Evolutionary conservation across 2,888 invertebrate genomes (phyloP), one percentile per base, ranked within the genome.

Genomic region (Spisula subtruncata): DNA sequence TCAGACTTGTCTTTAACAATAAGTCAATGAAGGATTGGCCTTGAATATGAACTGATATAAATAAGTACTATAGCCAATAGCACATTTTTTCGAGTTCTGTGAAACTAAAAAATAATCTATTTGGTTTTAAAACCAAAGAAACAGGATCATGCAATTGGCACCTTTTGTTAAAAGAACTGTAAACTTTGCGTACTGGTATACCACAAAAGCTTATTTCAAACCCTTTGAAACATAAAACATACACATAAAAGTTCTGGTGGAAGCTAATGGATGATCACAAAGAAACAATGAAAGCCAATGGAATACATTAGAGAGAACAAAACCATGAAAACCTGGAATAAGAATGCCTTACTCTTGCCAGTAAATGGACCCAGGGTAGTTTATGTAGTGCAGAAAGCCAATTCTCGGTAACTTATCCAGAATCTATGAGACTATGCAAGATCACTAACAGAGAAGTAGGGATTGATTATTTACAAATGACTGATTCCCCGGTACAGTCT

Each of bases 291-390:
- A 81, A 86, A 56, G 41, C 25, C 80, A 80, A n/a, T 81, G 80
- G 48, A 29, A 56, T 80, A 86, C 41, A 79, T 41, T 41, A 86
- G n/a, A 41, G 48, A 56, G 41, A 29, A 25, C 29, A 79, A 54
- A 25, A 29, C 25, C 80, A 81, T 81, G 18, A 86, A 66, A 86
- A 81, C 56, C 35, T 35, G 81, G 54, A n/a, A 32, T 79, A 81
- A 80, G 46, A 80, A 86, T 83, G 83, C 83, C n/a, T 41, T 60
- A 83, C 16, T 48, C 83, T 71, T 83, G 60, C 71, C 71, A 83
- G 32, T 46, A 46, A 66, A 18, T 46, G 83, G 66, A 46, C 46
- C 48, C 41, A 48, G 46, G 46, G 83, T 46, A 82, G 8, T 79
- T 48, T 51, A 60, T 80, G 54, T 25, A 80, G 35, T 56, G 56